Percentiles rank a stretch among this genome's conserved stretches.
phyloP scores from a whole-genome alignment of 2,888 invertebrate species.

The Drosophila subsilvestris region DNA sequence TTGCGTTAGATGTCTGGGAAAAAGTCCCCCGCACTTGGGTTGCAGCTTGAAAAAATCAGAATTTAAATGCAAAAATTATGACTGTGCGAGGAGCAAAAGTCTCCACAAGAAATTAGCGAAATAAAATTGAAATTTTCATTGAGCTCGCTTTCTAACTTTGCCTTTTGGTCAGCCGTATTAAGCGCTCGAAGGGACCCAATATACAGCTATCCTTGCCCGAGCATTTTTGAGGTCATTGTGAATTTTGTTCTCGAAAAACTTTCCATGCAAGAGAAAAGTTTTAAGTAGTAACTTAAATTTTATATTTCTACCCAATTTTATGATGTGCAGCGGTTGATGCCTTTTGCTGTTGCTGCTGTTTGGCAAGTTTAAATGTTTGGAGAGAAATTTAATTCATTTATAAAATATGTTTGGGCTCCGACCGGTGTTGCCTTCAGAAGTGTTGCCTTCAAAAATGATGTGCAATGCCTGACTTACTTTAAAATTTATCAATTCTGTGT shows the following conservation, averaged over 20 bases:
- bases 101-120: conserved; percentile 43
- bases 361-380: conserved; percentile 43
- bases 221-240: neutral
- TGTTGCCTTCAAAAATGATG: too few relatives aligned
- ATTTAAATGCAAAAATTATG: conserved; percentile 31
- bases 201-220: too few relatives aligned
- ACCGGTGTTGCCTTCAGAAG: too few relatives aligned
- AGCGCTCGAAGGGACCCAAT: too few relatives aligned
- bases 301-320: conserved; percentile 30
- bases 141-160: neutral
- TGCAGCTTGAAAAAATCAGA: conserved; percentile 4
- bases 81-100: conserved; percentile 18
- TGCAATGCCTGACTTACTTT: conserved; percentile 20
- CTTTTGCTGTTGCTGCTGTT: conserved; percentile 12
- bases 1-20: conserved; percentile 14
- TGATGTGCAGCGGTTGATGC: neutral
- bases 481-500: conserved; percentile 45
- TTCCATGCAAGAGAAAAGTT: conserved; percentile 53
- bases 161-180: neutral
- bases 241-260: conserved; percentile 45
- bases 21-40: neutral
- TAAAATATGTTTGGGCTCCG: neutral
- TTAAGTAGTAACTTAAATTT: conserved; percentile 53
- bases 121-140: conserved; percentile 41
- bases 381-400: conserved; percentile 54